Base-by-base conservation (phyloP, 2,797 vertebrate genomes). In the Catostomus latipinnis region DNA sequence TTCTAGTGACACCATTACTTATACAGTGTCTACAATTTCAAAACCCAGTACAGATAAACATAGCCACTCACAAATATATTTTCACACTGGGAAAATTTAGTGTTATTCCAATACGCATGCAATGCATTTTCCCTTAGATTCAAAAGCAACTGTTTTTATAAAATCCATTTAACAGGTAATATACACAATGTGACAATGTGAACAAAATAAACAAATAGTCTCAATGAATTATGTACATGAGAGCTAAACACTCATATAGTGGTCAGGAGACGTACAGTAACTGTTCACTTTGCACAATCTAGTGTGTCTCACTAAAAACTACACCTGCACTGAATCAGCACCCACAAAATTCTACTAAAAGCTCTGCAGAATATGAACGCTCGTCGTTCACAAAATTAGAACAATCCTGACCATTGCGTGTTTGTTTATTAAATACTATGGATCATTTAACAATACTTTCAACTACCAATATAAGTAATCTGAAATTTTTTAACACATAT, bases 71-170 rank as follows among this genome's bases (percentile, higher is more conserved):
- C 70, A 73, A 80, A 80, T 73, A 73, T 74, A 74, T 62, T 49
- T 78, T 68, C 60, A 50, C 34, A 45, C 34, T 43, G 13, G 16
- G 12, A 74, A 72, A 72, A 22, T 11, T 70, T 65, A 65, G 16
- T 75, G 54, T 72, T 71, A 67, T 57, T 79, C 43, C 49, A 70
- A 18, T 68, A 78, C 69, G 69, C 82, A 86, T 83, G 84, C 84
- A 82, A 63, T 70, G 52, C 52, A 62, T 34, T 68, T 56, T 46
- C 61, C 60, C 11, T 78, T 13, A 16, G 49, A 53, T 65, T 58
- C 43, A 52, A 75, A 69, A 12, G 22, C 58, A 56, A 34, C 18
- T 60, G 56, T 62, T 76, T 70, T 18, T 66, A 71, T 71, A 13
- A 81, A 74, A 57, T 69, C 65, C 22, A 54, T 68, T 62, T 66